Conservation (phyloP, 2,113 vertebrate genomes). For the Mesitornis unicolor region DNA sequence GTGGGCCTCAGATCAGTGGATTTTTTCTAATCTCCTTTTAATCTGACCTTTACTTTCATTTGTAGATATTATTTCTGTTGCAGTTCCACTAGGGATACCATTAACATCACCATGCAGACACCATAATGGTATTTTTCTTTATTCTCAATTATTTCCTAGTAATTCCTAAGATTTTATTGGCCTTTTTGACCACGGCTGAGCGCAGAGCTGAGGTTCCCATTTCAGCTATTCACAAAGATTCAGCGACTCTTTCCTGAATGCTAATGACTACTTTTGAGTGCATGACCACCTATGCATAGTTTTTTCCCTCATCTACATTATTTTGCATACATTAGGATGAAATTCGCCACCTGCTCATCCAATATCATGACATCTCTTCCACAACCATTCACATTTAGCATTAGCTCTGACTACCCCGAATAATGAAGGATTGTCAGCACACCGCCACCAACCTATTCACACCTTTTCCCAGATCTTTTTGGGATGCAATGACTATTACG, state of each 20-base stretch:
- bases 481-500: not conserved
- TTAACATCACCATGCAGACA: not conserved
- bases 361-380: not conserved
- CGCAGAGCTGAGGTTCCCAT: not conserved
- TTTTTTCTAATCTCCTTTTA: not conserved
- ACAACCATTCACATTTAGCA: not conserved
- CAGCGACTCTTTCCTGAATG: not conserved
- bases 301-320: not conserved
- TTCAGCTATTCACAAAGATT: not conserved
- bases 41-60: not conserved
- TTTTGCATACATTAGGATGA: not conserved
- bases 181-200: not conserved
- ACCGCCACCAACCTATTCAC: not conserved
- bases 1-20: fast-evolving
- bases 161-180: not conserved
- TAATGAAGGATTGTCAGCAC: not conserved
- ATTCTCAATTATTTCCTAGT: not conserved
- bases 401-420: not conserved
- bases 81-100: not conserved
- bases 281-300: not conserved
- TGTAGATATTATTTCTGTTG: not conserved
- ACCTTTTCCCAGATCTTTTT: not conserved
- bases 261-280: not conserved
- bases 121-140: not conserved
- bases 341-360: not conserved